phyloP scores from a whole-genome alignment of 1,140 invertebrate genomes.

The Heliconius congener region DNA sequence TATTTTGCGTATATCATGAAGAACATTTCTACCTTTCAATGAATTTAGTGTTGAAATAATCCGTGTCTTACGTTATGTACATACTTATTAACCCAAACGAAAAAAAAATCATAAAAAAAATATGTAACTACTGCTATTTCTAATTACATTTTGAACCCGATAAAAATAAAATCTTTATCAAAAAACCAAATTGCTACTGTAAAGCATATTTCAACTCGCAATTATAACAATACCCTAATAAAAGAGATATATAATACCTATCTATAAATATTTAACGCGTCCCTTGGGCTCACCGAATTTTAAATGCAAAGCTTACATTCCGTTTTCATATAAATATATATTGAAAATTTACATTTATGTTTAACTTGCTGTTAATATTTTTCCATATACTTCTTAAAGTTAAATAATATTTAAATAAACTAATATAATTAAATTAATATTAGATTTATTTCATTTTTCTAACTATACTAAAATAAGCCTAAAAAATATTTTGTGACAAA shows the following conservation, averaged over 20 bases:
- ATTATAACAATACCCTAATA: constrained; percentile 6
- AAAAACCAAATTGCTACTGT: background rate
- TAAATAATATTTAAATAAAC: background rate
- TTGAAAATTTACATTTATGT: constrained; percentile 9
- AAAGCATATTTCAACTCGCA: background rate
- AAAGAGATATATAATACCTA: constrained; percentile 2
- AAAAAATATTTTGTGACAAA: too few species aligned
- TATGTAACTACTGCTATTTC: too few species aligned
- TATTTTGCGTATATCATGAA: too few species aligned
- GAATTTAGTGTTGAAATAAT: too few species aligned
- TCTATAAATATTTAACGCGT: constrained; percentile 13
- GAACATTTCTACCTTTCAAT: too few species aligned
- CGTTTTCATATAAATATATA: constrained; percentile 21
- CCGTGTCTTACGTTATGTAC: too few species aligned
- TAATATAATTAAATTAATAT: background rate
- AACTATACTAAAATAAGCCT: too few species aligned
- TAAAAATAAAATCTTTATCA: background rate
- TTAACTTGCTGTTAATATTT: constrained; percentile 1
- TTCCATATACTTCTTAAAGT: background rate
- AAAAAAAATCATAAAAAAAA: too few species aligned
- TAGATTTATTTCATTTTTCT: too few species aligned
- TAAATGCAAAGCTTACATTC: constrained; percentile 23
- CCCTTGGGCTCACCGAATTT: constrained; percentile 11
- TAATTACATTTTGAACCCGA: too few species aligned
- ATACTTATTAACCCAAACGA: too few species aligned